These are phyloP conservation scores for Poecilobothrus nobilitatus DNA, from an alignment of 2,888 invertebrate species.

Conservation along the genomic window DNA sequence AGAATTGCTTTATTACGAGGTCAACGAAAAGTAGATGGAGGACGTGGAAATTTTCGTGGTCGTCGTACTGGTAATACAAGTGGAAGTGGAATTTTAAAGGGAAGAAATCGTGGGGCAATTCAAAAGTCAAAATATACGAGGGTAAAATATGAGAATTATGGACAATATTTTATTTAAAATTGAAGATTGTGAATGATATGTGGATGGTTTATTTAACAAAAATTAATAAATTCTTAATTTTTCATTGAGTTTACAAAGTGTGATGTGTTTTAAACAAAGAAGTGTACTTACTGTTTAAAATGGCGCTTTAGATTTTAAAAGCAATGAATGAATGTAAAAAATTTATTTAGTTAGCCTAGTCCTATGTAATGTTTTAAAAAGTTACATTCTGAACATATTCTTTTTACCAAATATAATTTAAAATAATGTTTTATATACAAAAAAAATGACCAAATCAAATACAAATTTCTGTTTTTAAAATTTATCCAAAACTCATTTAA, in stretches of 20 bases:
- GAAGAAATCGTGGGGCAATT: slow-evolving; percentile 63
- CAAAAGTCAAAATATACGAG: slow-evolving; percentile 46
- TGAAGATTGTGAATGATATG: background rate
- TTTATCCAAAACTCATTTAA: too few relatives aligned
- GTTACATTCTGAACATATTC: background rate
- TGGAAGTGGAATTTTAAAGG: slow-evolving; percentile 55
- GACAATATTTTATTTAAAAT: background rate
- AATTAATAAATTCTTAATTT: slow-evolving; percentile 21
- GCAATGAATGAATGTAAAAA: background rate
- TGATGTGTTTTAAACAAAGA: background rate
- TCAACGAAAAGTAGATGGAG: slow-evolving; percentile 49
- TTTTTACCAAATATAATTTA: background rate
- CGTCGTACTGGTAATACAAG: slow-evolving; percentile 32
- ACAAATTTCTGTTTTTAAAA: too few relatives aligned
- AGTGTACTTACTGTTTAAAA: background rate
- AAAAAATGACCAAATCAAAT: too few relatives aligned
- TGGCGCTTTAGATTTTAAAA: background rate
- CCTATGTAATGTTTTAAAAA: background rate
- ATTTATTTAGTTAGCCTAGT: background rate
- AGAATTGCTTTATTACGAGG: slow-evolving; percentile 45
- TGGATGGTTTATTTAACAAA: slow-evolving; percentile 14
- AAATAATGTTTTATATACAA: too few relatives aligned
- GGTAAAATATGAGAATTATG: slow-evolving; percentile 32
- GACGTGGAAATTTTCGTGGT: slow-evolving; percentile 44
- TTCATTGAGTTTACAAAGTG: slow-evolving; percentile 14